Evolutionary conservation across 2,113 vertebrate species (phyloP).

Genomic region (Passer domesticus): DNA sequence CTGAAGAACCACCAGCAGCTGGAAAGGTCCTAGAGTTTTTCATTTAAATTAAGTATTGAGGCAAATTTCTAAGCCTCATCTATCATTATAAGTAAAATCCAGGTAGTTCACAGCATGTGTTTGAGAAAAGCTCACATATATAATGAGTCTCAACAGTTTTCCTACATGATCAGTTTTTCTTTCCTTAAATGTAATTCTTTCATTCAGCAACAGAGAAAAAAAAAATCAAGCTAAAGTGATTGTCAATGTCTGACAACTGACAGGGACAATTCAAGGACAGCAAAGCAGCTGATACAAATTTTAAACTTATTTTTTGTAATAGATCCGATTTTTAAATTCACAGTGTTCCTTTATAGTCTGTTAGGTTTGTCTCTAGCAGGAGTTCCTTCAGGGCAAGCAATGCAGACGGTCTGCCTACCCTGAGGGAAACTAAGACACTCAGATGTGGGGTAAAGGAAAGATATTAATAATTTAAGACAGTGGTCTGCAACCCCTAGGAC

Average conservation of each 20-base stretch:
- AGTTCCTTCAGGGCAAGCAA: conserved; percentile 53
- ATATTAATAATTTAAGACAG: conserved; percentile 53
- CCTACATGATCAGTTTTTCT: neutral
- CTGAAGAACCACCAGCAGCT: neutral
- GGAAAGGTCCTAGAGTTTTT: neutral
- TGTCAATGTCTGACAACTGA: neutral
- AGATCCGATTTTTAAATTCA: neutral
- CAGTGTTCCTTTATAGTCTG: neutral
- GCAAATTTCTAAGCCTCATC: neutral
- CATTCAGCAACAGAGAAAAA: neutral
- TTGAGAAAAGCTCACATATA: neutral
- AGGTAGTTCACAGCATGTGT: neutral
- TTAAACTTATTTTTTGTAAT: conserved; percentile 41
- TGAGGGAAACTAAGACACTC: conserved; percentile 46
- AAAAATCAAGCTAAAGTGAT: neutral
- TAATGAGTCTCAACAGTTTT: neutral
- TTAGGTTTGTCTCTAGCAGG: conserved; percentile 9
- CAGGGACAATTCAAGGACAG: conserved; percentile 46
- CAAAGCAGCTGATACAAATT: conserved; percentile 1
- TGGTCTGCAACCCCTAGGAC: neutral
- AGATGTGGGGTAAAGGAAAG: conserved; percentile 42
- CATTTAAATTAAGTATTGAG: neutral
- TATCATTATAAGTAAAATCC: neutral
- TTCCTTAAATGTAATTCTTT: neutral
- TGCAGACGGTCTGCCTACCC: conserved; percentile 41